A percentile compares a stretch with the other conserved stretches of the same genome.
These are phyloP conservation scores for Montipora efflorescens DNA, from an alignment of 64 coral and sea anemone species.

Conservation along the genomic window DNA sequence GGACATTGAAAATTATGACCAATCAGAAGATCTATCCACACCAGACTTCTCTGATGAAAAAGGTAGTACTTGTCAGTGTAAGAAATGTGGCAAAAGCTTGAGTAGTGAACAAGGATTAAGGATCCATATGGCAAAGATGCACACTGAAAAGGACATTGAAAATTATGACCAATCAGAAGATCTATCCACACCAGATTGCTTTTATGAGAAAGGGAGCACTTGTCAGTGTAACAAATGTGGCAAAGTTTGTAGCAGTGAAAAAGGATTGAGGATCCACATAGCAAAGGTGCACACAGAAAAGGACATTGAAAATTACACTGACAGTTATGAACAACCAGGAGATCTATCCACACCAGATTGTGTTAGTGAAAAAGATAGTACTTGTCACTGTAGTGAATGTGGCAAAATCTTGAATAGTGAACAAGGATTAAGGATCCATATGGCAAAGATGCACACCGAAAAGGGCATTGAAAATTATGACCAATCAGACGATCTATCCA, in stretches of 20 bases:
- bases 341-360: not conserved
- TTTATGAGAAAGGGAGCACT: not conserved
- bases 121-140: not conserved
- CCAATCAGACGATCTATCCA: not conserved
- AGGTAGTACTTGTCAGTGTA: not conserved
- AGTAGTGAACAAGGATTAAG: not conserved
- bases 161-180: not conserved
- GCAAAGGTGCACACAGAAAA: no score
- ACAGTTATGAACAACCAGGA: not conserved
- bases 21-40: not conserved
- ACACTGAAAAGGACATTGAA: not conserved
- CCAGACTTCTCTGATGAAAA: not conserved
- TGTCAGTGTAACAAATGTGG: not conserved
- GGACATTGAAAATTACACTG: not conserved
- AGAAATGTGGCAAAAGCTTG: not conserved
- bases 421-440: not conserved
- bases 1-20: not conserved
- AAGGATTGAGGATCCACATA: not conserved
- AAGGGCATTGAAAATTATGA: not conserved
- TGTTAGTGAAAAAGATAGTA: not conserved
- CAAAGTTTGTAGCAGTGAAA: not conserved
- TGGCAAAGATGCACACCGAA: not conserved
- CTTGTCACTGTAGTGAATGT: not conserved
- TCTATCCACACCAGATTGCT: not conserved
- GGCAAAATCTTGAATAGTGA: not conserved